These are phyloP conservation scores for Centropyge bicolor DNA, from an alignment of 2,797 vertebrate genomes.

Conservation along the genomic window DNA sequence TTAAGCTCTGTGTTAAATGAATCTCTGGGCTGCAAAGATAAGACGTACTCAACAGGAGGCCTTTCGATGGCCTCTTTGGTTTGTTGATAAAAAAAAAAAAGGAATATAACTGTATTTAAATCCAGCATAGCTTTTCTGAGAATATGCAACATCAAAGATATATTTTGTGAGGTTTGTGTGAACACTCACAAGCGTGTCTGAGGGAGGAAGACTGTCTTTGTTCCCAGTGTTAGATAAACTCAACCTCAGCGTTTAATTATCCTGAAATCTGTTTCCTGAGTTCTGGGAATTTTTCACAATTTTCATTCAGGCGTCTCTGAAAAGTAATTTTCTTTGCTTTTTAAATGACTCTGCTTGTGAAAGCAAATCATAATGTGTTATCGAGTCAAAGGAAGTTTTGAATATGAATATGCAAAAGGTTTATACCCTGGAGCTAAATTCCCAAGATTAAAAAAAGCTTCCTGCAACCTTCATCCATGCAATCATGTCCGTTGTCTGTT, in stretches of 20 bases:
- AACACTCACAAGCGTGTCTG: neutral
- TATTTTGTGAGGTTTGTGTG: conserved; percentile 5
- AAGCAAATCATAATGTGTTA: neutral
- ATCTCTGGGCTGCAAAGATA: conserved; percentile 66
- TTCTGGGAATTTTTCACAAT: conserved; percentile 3
- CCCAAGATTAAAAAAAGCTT: neutral
- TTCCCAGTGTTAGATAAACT: neutral
- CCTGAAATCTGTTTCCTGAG: neutral
- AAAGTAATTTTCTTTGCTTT: conserved; percentile 20
- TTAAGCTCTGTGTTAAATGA: conserved; percentile 47
- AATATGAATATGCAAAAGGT: conserved; percentile 1
- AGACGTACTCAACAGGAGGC: conserved; percentile 41
- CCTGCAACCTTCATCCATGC: neutral
- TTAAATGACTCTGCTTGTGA: conserved; percentile 1
- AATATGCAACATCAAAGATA: conserved; percentile 6
- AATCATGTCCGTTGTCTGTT: neutral
- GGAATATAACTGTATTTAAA: conserved; percentile 11
- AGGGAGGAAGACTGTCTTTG: neutral
- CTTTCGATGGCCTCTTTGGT: conserved; percentile 11
- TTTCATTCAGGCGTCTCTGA: neutral
- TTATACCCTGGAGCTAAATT: neutral
- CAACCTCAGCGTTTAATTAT: conserved; percentile 6
- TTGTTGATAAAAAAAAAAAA: conserved; percentile 40
- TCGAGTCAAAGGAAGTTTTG: neutral
- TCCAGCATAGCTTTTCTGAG: conserved; percentile 17